A percentile compares a stretch with the other conserved stretches of the same genome.
Evolutionary conservation across 2,888 invertebrate species (phyloP).

Genomic region (Clostera curtula): DNA sequence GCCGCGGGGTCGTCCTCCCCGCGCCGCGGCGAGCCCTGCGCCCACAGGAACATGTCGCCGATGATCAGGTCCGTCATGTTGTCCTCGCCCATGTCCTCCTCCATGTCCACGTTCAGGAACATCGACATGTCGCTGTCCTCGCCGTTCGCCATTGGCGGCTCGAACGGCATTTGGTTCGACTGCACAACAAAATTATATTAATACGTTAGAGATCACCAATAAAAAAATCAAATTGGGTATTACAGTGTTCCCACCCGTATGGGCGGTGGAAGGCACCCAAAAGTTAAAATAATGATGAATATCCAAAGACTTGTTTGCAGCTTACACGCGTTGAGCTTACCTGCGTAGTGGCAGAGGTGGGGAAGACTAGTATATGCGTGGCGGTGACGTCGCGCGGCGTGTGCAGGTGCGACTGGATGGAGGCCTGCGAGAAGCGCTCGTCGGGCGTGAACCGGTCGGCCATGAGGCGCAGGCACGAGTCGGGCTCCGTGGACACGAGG

Average conservation of each 20-base stretch:
- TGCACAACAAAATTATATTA: conserved; percentile 14
- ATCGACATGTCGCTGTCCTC: conserved; percentile 67
- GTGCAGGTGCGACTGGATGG: conserved; percentile 91
- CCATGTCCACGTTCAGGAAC: conserved; percentile 61
- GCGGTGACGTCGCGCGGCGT: conserved; percentile 97
- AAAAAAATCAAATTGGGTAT: too few species aligned
- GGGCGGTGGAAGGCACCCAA: too few species aligned
- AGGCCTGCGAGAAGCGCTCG: conserved; percentile 90
- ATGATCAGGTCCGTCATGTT: conserved; percentile 77
- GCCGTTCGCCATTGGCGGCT: conserved; percentile 62
- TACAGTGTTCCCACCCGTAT: too few species aligned
- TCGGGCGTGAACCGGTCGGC: conserved; percentile 97
- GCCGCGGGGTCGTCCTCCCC: conserved; percentile 33
- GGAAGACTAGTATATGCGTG: conserved; percentile 98
- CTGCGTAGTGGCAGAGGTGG: conserved; percentile 96
- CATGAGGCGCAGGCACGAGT: conserved; percentile 90
- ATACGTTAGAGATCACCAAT: not conserved
- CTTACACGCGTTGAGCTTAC: conserved; percentile 46
- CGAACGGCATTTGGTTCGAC: conserved; percentile 65
- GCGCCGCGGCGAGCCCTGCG: conserved; percentile 36
- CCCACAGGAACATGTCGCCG: conserved; percentile 82
- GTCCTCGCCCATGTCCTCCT: conserved; percentile 78
- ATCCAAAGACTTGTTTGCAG: too few species aligned
- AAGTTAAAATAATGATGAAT: not conserved
- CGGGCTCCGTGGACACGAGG: conserved; percentile 95